phyloP scores from a whole-genome alignment of 2,888 invertebrate genomes.

The Ferrisia virgata region DNA sequence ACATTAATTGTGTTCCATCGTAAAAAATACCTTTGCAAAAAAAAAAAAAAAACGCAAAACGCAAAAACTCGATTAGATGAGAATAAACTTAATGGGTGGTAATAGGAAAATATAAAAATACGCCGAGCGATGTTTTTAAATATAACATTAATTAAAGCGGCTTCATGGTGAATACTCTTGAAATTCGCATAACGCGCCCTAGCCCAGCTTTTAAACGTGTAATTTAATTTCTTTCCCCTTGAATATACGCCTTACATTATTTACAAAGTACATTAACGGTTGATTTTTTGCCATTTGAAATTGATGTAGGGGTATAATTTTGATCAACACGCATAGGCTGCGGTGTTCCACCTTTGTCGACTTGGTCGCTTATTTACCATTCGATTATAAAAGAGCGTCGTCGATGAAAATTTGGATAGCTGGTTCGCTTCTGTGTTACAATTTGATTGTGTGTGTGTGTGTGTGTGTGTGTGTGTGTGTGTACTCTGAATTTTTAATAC shows the following conservation, averaged over 20 bases:
- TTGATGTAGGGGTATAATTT: neutral
- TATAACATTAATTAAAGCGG: constrained; percentile 14
- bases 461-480: too few species aligned
- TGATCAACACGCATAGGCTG: neutral
- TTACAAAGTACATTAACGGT: neutral
- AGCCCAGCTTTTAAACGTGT: neutral
- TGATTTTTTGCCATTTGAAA: neutral
- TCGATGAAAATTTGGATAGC: neutral
- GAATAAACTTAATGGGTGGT: constrained; percentile 9
- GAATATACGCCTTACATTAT: neutral
- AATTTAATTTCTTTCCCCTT: neutral
- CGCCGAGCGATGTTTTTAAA: neutral
- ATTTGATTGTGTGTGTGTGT: too few species aligned
- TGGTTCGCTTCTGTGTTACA: too few species aligned
- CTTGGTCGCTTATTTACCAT: neutral
- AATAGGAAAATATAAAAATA: constrained; percentile 2
- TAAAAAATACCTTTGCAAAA: neutral
- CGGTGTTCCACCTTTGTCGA: neutral
- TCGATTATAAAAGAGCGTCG: neutral
- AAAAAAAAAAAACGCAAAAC: neutral
- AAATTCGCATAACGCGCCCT: neutral
- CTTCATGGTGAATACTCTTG: neutral
- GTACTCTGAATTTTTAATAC: too few species aligned
- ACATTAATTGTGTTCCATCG: neutral
- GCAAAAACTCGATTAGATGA: constrained; percentile 14